Evolutionary conservation across 2,888 invertebrate genomes (phyloP).

Genomic region (Harpagoxenus sublaevis): DNA sequence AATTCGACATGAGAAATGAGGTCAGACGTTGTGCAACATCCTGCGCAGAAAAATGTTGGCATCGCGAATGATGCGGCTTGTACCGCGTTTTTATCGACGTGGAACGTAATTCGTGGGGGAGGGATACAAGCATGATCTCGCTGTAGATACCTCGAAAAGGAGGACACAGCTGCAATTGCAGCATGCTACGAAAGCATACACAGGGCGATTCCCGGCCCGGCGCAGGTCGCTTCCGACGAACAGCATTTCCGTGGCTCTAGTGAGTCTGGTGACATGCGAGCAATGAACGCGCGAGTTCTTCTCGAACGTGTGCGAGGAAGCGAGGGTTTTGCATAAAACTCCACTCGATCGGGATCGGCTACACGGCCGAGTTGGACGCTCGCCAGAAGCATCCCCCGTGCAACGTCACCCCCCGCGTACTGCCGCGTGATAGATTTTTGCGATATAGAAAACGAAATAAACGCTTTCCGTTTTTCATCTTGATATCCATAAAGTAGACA

Average conservation of each 20-base stretch:
- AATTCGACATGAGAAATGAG: background rate
- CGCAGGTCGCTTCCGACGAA: slow-evolving; percentile 2
- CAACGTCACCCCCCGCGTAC: background rate
- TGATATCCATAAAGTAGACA: slow-evolving; percentile 14
- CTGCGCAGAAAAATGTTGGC: background rate
- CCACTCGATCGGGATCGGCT: slow-evolving; percentile 15
- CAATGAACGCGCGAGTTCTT: slow-evolving; percentile 18
- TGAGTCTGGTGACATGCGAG: background rate
- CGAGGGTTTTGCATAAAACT: slow-evolving; percentile 34
- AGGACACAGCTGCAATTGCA: slow-evolving; percentile 18
- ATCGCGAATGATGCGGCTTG: background rate
- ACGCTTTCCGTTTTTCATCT: slow-evolving; percentile 6
- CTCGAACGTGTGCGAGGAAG: background rate
- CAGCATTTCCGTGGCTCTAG: background rate
- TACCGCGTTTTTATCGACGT: slow-evolving; percentile 15
- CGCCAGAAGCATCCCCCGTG: slow-evolving; percentile 36
- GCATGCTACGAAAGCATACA: background rate
- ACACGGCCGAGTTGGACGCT: slow-evolving; percentile 35
- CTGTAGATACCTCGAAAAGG: background rate
- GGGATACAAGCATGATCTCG: background rate
- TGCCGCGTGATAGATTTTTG: background rate
- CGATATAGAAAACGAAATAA: slow-evolving; percentile 39
- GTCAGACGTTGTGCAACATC: background rate
- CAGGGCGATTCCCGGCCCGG: background rate
- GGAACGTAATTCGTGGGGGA: background rate